Evolutionary conservation across 2,888 invertebrate genomes (phyloP).

Genomic region (Gasteruption jaculator): DNA sequence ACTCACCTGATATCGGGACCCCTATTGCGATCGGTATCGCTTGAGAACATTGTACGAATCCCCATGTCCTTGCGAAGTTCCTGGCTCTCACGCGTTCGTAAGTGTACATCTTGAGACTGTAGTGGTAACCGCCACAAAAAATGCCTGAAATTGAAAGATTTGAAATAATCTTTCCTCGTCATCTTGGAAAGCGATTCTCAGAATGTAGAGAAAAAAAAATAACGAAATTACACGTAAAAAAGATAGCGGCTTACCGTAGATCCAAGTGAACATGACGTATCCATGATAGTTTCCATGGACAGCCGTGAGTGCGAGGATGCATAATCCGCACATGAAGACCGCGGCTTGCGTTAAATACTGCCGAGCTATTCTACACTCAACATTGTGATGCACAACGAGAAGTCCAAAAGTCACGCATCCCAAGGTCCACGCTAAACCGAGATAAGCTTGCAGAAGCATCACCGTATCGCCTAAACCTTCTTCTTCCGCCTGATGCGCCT

Average conservation of each 20-base stretch:
- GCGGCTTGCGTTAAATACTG: constrained; percentile 82
- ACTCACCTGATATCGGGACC: constrained; percentile 73
- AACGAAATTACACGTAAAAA: not conserved
- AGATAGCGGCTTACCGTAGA: constrained; percentile 62
- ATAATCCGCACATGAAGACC: constrained; percentile 72
- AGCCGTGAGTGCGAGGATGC: constrained; percentile 72
- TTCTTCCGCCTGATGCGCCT: constrained; percentile 73
- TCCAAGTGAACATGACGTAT: constrained; percentile 77
- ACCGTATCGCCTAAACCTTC: constrained; percentile 66
- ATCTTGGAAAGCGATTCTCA: too few relatives aligned
- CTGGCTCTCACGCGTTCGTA: constrained; percentile 81
- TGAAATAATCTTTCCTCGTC: too few relatives aligned
- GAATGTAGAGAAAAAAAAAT: not conserved
- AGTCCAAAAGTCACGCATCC: constrained; percentile 79
- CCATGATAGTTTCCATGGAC: constrained; percentile 73
- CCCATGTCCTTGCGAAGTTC: constrained; percentile 85
- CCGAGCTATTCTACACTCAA: constrained; percentile 79
- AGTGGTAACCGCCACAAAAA: constrained; percentile 84
- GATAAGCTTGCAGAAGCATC: constrained; percentile 66
- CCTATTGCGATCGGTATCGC: constrained; percentile 81
- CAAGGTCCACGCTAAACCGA: constrained; percentile 78
- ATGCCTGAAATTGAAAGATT: constrained; percentile 58
- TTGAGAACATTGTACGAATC: constrained; percentile 83
- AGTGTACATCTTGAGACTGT: constrained; percentile 84
- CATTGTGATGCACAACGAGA: constrained; percentile 76